Base-by-base conservation (phyloP, 2,113 vertebrate species). In the Syngnathoides biaculeatus region DNA sequence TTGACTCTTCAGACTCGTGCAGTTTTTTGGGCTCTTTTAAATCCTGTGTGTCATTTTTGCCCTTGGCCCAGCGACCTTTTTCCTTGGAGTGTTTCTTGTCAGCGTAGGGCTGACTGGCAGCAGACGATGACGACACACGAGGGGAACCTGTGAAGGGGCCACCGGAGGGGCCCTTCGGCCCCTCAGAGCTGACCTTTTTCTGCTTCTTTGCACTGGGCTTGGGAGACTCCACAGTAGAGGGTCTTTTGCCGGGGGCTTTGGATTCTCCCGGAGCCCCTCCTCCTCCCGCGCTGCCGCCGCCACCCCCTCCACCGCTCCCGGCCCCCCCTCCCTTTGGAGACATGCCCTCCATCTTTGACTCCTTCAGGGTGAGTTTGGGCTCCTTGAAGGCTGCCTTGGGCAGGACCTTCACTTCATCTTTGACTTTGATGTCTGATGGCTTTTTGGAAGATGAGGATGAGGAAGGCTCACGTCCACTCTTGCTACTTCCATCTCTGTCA, bases 331-430 rank as follows among this genome's bases (percentile, higher is more conserved):
- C 95, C 85, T 98, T 98, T 0, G 96, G 96, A 64, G 96, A 98
- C 86, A 92, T 91, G 75, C 94, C 93, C 77, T 98, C 96, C 87
- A 95, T 90, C 89, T 98, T 98, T 83, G 94, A 89, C 83, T 98
- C 97, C 92, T 98, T 98, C 84, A 97, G 86, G 1, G 95, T 94
- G 87, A 96, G 92, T 85, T 98, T 99, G 74, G 97, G 96, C 89
- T 98, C 97, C 89, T 99, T 99, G 88, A 98, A 98, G 8, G 96
- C 96, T 0, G 95, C 96, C 91, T 98, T 99, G 70, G 95, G 94
- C 9, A 93, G 84, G 5, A 93, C 92, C 86, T 97, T 98, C 4
- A 84, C 88, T 83, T 98, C 96, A 69, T 98, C 96, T 86, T 96
- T 98, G 70, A 92, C 91, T 90, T 98, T 98, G 89, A 92, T 91